phyloP scores from a whole-genome alignment of 2,797 vertebrate genomes.

The Selene dorsalis region DNA sequence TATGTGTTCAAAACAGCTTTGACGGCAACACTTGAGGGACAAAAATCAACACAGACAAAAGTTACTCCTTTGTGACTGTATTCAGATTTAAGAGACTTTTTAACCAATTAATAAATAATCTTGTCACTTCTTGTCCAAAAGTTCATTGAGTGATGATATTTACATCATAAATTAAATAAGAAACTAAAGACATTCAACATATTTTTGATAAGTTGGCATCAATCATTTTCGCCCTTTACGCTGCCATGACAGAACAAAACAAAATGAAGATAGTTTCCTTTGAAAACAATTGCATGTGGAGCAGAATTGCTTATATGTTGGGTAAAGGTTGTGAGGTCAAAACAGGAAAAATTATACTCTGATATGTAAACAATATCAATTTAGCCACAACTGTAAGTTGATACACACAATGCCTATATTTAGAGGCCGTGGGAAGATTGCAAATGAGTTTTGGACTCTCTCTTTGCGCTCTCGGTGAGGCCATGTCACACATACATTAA shows the following conservation, averaged over 20 bases:
- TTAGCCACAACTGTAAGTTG: slow-evolving; percentile 28
- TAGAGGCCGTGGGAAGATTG: slow-evolving; percentile 74
- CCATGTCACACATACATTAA: slow-evolving; percentile 50
- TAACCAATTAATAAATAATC: slow-evolving; percentile 97
- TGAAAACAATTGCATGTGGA: slow-evolving; percentile 49
- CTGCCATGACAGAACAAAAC: slow-evolving; percentile 29
- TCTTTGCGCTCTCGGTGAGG: slow-evolving; percentile 19
- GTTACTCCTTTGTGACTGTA: slow-evolving; percentile 86
- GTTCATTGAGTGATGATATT: slow-evolving; percentile 79
- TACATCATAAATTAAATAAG: slow-evolving; percentile 97
- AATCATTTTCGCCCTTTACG: slow-evolving; percentile 67
- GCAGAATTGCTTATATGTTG: slow-evolving; percentile 34
- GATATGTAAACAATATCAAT: slow-evolving; percentile 60
- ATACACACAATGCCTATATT: slow-evolving; percentile 47
- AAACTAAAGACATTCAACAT: slow-evolving; percentile 87
- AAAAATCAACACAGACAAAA: slow-evolving; percentile 57
- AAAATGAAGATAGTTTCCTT: slow-evolving; percentile 20
- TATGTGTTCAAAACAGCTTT: slow-evolving; percentile 11
- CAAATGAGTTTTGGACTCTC: slow-evolving; percentile 50
- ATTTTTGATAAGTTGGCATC: slow-evolving; percentile 78
- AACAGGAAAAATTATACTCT: slow-evolving; percentile 55
- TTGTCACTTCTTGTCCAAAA: slow-evolving; percentile 90
- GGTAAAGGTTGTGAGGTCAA: slow-evolving; percentile 45
- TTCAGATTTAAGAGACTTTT: slow-evolving; percentile 85
- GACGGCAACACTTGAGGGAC: background rate